Evolutionary conservation across 2,888 invertebrate genomes (phyloP), one percentile per base, ranked within the genome.

Genomic region (Scaptomyza caliginosa): DNA sequence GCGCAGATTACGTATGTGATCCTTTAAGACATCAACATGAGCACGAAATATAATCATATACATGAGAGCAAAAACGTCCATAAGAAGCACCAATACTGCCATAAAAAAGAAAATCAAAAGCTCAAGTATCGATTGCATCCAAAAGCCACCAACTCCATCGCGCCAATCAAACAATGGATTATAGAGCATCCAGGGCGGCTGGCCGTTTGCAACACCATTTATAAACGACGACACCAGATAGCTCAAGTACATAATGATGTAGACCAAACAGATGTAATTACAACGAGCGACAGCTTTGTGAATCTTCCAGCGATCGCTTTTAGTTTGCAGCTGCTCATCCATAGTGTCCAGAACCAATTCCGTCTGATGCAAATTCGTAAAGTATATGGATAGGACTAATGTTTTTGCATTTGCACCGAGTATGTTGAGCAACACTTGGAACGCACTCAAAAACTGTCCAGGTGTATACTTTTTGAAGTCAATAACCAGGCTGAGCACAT

Each of bases 151-250:
- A 0, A 40, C 0, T 3, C 66, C 62, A 1, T 51, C n/a, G n/a
- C 57, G 62, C 74, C 78, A 78, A 13, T 78, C 64, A 8, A 74
- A 17, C 2, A 78, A 19, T 0, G 74, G 68, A 40, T 66, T 72
- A 23, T 69, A 77, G 0, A 79, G 49, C 1, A 49, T 30, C 58
- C 56, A 76, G 0, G 74, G 74, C 0, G 78, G 71, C n/a, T 13
- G 21, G 1, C 8, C 55, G 16, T 39, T 63, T 0, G 60, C 2
- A 0, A 62, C 21, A 0, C 59, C 54, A 1, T 49, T 46, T 0
- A 72, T 7, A 2, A 69, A 57, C 0, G 56, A 48, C 0, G 69
- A 62, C 0, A 49, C 16, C 0, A 40, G 28, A 13, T 46, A 78
- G 21, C 49, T 34, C 1, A 59, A 30, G 17, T 64, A 74, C 0